phyloP scores from a whole-genome alignment of 2,888 invertebrate species.

The Caenorhabditis sp. region DNA sequence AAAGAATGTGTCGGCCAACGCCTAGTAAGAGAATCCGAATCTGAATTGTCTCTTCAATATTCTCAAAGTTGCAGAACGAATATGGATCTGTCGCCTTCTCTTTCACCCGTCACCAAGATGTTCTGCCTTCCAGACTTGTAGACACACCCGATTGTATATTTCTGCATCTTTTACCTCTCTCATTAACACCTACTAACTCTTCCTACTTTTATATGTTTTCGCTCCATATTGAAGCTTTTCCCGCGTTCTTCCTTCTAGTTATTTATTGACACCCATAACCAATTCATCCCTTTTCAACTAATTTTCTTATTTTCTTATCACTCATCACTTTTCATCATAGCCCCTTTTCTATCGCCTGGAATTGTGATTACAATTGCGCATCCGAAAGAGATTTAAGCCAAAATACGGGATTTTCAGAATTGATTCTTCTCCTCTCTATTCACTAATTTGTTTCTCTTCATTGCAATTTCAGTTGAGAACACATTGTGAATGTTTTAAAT shows the following conservation, averaged over 20 bases:
- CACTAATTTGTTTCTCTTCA: background rate
- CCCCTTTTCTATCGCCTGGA: conserved; percentile 34
- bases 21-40: conserved; percentile 30
- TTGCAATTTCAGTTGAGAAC: conserved; percentile 3
- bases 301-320: background rate
- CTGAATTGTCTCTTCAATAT: background rate
- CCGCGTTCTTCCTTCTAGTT: background rate
- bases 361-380: conserved; percentile 39
- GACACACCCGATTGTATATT: conserved; percentile 18
- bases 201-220: background rate
- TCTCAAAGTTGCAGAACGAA: conserved; percentile 44
- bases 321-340: conserved; percentile 1
- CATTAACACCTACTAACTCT: conserved; percentile 21
- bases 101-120: conserved; percentile 21
- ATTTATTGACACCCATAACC: conserved; percentile 30
- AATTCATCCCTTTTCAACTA: conserved; percentile 7
- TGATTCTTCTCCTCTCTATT: conserved; percentile 4
- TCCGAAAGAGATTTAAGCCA: conserved; percentile 32
- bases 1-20: conserved; percentile 58
- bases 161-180: background rate
- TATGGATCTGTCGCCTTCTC: conserved; percentile 8
- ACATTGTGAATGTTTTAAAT: conserved; percentile 40
- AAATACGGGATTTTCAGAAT: conserved; percentile 48
- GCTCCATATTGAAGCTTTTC: conserved; percentile 55
- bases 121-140: conserved; percentile 33